Conservation (phyloP, 2,888 invertebrate species). For the Platycheirus rosarum region DNA sequence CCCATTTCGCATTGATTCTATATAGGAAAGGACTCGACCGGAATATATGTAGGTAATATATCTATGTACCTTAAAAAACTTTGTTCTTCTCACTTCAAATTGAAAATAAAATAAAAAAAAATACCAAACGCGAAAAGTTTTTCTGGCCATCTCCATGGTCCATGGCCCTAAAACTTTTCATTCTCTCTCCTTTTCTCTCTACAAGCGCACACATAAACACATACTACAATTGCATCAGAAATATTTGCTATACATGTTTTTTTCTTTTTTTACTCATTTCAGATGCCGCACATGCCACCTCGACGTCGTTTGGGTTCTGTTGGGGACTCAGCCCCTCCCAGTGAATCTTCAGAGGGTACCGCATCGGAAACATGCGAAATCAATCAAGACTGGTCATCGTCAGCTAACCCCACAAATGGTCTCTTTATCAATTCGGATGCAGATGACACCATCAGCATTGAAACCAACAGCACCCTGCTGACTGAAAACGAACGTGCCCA, state of each 20-base stretch:
- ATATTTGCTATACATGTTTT: slow-evolving; percentile 47
- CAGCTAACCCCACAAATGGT: slow-evolving; percentile 80
- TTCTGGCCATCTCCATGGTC: neutral
- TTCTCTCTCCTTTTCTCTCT: neutral
- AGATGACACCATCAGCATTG: slow-evolving; percentile 81
- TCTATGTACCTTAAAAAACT: slow-evolving; percentile 46
- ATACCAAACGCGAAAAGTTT: slow-evolving; percentile 28
- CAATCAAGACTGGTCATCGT: slow-evolving; percentile 79
- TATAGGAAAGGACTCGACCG: slow-evolving; percentile 33
- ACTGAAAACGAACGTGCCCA: slow-evolving; percentile 87
- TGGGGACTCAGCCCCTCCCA: slow-evolving; percentile 84
- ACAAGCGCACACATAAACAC: neutral
- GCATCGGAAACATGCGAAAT: slow-evolving; percentile 82
- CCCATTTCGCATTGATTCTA: slow-evolving; percentile 18
- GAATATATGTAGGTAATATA: neutral
- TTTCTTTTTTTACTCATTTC: slow-evolving; percentile 64
- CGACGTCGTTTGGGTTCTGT: slow-evolving; percentile 85
- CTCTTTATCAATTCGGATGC: slow-evolving; percentile 81
- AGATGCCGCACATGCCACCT: slow-evolving; percentile 78
- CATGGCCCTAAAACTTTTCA: slow-evolving; percentile 32
- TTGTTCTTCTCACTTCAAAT: slow-evolving; percentile 58
- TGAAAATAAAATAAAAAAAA: too few relatives aligned
- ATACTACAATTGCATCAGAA: neutral
- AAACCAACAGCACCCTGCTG: slow-evolving; percentile 83
- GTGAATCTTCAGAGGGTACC: slow-evolving; percentile 85